Evolutionary conservation across 2,797 vertebrate genomes (phyloP).

Genomic region (Lepidocolaptes lacrymiger): DNA sequence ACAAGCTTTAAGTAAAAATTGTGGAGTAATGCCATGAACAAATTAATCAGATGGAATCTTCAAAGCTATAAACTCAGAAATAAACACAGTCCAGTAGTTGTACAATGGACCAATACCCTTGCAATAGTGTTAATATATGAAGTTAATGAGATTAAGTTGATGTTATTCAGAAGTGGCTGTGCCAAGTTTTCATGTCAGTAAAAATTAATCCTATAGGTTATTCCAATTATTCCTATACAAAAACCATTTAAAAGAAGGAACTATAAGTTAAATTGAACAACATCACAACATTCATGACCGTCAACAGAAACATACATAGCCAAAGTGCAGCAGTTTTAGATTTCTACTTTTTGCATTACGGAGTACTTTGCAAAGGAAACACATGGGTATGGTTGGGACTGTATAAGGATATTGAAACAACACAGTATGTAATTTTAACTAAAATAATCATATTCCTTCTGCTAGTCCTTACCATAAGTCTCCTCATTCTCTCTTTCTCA

Average conservation of each 20-base stretch:
- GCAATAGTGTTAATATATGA: background rate
- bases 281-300: background rate
- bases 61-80: background rate
- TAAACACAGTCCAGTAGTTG: background rate
- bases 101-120: background rate
- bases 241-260: background rate
- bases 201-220: background rate
- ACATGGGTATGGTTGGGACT: background rate
- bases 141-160: background rate
- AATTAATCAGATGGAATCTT: background rate
- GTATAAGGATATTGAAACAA: background rate
- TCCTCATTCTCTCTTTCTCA: constrained; percentile 97
- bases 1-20: background rate
- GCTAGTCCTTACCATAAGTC: constrained; percentile 87
- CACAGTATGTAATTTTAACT: background rate
- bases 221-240: background rate
- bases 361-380: background rate
- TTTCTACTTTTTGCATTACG: background rate
- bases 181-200: background rate
- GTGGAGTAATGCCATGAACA: background rate
- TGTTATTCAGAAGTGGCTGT: background rate
- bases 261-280: background rate
- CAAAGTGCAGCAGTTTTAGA: background rate
- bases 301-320: background rate
- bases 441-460: background rate